Percentiles rank a stretch among this genome's conserved stretches.
Conservation (phyloP, 2,797 vertebrate species). For the Acanthiza pusilla region DNA sequence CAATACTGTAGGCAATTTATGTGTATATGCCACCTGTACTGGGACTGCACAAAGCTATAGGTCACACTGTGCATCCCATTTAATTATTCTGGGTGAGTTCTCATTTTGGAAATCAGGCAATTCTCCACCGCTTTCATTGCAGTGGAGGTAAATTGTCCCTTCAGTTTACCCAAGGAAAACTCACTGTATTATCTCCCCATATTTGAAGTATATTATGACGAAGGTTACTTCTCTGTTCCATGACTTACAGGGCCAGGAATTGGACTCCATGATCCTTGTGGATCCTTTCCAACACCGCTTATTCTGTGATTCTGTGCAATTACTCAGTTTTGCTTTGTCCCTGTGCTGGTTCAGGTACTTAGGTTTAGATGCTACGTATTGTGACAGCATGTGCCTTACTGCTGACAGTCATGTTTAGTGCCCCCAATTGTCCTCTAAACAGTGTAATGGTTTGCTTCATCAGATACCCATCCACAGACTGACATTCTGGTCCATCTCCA, state of each 20-base stretch:
- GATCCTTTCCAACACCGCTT: neutral
- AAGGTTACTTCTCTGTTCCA: neutral
- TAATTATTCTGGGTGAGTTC: neutral
- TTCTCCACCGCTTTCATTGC: neutral
- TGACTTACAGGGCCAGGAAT: neutral
- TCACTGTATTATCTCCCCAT: neutral
- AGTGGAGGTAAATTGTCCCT: neutral
- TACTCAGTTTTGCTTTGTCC: neutral
- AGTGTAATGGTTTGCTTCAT: too few relatives aligned
- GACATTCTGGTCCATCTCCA: neutral
- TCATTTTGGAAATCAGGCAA: neutral
- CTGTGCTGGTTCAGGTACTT: neutral
- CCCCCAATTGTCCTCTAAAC: neutral
- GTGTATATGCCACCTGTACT: neutral
- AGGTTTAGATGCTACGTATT: too few relatives aligned
- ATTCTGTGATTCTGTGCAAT: neutral
- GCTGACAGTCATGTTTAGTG: neutral
- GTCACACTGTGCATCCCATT: too few relatives aligned
- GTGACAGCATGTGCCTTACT: neutral
- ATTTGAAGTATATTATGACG: neutral
- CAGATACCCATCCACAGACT: accelerated
- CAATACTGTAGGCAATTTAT: neutral
- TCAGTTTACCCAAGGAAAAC: neutral
- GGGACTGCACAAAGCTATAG: neutral
- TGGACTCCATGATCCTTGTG: neutral